phyloP scores from a whole-genome alignment of 2,113 vertebrate genomes.

The Terrapene triunguis region DNA sequence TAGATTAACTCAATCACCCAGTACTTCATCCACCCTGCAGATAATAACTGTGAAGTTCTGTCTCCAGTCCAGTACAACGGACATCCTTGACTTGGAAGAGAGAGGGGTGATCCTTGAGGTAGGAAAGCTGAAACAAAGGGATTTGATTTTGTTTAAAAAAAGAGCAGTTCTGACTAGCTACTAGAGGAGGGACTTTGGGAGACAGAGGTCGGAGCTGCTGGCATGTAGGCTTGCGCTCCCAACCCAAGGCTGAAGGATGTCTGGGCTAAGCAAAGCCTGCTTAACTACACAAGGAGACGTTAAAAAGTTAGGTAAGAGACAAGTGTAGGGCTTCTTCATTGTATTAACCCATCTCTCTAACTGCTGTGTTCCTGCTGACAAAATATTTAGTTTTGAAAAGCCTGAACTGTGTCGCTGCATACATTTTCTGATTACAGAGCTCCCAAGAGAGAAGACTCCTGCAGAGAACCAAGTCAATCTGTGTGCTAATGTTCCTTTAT shows the following conservation, averaged over 20 bases:
- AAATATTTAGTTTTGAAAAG: not conserved
- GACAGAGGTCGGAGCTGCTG: not conserved
- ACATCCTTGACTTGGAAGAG: no score
- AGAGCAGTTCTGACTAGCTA: not conserved
- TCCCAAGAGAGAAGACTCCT: not conserved
- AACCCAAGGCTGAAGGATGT: not conserved
- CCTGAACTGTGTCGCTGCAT: not conserved
- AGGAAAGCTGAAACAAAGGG: not conserved
- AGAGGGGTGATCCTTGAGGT: no score
- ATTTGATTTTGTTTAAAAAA: not conserved
- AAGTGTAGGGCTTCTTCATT: not conserved
- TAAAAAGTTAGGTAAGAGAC: not conserved
- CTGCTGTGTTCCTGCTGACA: not conserved
- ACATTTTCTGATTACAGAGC: not conserved
- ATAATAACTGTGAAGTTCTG: no score
- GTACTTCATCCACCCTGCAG: no score
- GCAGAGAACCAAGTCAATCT: not conserved
- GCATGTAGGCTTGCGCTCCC: not conserved
- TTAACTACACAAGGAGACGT: not conserved
- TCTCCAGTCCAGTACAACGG: no score
- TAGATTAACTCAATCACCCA: no score
- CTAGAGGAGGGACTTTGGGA: not conserved
- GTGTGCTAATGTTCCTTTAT: not conserved
- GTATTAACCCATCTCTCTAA: not conserved
- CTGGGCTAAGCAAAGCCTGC: not conserved